These are phyloP conservation scores for Exephanes ischioxanthus DNA, from an alignment of 2,888 invertebrate species.

Conservation along the genomic window DNA sequence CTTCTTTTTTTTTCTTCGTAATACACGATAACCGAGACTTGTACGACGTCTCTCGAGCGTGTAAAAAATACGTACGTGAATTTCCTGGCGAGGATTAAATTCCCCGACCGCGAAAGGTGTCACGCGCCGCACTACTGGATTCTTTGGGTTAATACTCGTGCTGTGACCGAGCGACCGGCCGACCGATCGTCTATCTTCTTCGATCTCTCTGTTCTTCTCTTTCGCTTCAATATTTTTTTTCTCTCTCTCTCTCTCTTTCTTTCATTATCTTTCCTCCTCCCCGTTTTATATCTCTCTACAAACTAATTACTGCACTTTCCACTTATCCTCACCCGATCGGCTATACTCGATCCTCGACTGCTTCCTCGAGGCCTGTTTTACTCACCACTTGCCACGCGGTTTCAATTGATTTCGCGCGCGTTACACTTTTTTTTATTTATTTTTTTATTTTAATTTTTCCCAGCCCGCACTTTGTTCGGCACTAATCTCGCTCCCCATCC, in stretches of 20 bases:
- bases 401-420: conserved; percentile 42
- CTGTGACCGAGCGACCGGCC: conserved; percentile 62
- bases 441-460: conserved; percentile 19
- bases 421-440: conserved; percentile 42
- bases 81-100: conserved; percentile 46
- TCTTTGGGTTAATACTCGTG: conserved; percentile 69
- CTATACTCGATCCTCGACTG: conserved; percentile 55
- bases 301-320: conserved; percentile 67
- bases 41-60: conserved; percentile 55
- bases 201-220: conserved; percentile 60
- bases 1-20: conserved; percentile 13
- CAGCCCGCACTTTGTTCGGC: conserved; percentile 25
- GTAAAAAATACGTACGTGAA: conserved; percentile 54
- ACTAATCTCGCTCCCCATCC: conserved; percentile 4
- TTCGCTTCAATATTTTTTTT: background rate
- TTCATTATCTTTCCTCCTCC: conserved; percentile 35
- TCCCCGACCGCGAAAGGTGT: conserved; percentile 43
- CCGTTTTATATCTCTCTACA: conserved; percentile 48
- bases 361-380: conserved; percentile 45
- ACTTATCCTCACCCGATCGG: conserved; percentile 48
- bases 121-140: conserved; percentile 63
- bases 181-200: conserved; percentile 55
- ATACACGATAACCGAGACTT: conserved; percentile 53
- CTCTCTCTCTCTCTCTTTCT: conserved; percentile 26
- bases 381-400: conserved; percentile 42